Conservation (phyloP, 2,888 invertebrate genomes). For the Stictocephala bisonia region DNA sequence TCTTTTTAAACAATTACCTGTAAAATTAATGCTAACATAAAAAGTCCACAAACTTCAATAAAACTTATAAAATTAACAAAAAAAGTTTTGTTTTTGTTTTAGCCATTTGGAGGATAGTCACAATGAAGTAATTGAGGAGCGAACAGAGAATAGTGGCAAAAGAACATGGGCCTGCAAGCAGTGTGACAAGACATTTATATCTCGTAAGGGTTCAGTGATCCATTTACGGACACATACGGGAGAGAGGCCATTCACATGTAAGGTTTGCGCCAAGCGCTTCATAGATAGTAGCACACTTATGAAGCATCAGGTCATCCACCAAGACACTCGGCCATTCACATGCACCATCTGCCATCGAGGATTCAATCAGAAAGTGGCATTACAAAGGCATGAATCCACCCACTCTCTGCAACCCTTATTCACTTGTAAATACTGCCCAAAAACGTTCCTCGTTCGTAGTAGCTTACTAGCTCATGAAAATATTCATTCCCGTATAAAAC, state of each 20-base stretch:
- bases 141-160: constrained; percentile 53
- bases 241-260: constrained; percentile 54
- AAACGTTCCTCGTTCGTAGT: constrained; percentile 53
- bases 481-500: constrained; percentile 54
- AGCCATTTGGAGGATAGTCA: constrained; percentile 54
- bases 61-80: too few relatives aligned
- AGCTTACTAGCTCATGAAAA: constrained; percentile 55
- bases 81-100: constrained; percentile 44
- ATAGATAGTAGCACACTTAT: constrained; percentile 55
- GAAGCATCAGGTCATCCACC: constrained; percentile 56
- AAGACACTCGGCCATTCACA: constrained; percentile 53
- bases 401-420: constrained; percentile 52
- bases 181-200: constrained; percentile 55
- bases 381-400: constrained; percentile 54
- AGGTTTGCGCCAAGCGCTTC: constrained; percentile 52
- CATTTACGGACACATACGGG: constrained; percentile 55
- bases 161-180: constrained; percentile 54
- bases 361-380: constrained; percentile 55
- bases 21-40: too few relatives aligned
- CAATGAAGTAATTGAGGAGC: constrained; percentile 51
- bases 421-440: constrained; percentile 55
- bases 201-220: constrained; percentile 62
- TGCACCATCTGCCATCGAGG: constrained; percentile 53
- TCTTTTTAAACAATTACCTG: too few relatives aligned
- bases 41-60: too few relatives aligned